Conservation (phyloP, 1,140 invertebrate genomes). For the Drosophila sechellia region DNA sequence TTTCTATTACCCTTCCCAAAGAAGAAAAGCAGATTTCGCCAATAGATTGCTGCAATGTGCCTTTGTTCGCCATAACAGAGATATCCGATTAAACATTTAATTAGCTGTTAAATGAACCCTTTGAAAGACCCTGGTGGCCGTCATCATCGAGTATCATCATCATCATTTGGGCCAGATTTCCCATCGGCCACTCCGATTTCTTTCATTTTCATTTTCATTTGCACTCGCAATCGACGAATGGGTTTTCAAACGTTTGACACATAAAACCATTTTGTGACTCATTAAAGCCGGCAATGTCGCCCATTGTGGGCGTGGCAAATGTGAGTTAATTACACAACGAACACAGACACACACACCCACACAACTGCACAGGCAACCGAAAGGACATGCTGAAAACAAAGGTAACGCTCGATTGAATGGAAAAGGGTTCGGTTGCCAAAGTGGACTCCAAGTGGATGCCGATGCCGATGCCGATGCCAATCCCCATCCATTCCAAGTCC, state of each 20-base stretch:
- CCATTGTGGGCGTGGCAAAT: slow-evolving; percentile 47
- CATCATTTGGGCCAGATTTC: slow-evolving; percentile 4
- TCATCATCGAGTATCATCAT: slow-evolving; percentile 19
- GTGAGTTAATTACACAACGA: slow-evolving; percentile 62
- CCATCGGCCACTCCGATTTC: slow-evolving; percentile 10
- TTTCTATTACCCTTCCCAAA: not conserved
- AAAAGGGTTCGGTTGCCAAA: slow-evolving; percentile 49
- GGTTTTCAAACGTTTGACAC: slow-evolving; percentile 78
- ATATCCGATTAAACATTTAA: slow-evolving; percentile 67
- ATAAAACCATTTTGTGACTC: slow-evolving; percentile 79
- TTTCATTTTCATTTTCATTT: slow-evolving; percentile 26
- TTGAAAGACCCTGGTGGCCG: slow-evolving; percentile 16
- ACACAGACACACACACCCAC: slow-evolving; percentile 13
- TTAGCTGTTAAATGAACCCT: slow-evolving; percentile 73
- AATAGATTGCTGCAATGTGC: slow-evolving; percentile 17
- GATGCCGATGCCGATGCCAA: not conserved
- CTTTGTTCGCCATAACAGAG: slow-evolving; percentile 37
- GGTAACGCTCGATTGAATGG: slow-evolving; percentile 36
- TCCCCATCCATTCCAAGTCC: slow-evolving; percentile 2
- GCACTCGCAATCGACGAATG: slow-evolving; percentile 46
- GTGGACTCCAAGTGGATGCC: slow-evolving; percentile 7
- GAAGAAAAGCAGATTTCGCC: slow-evolving; percentile 3
- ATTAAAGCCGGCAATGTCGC: slow-evolving; percentile 53
- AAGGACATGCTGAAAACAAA: slow-evolving; percentile 30
- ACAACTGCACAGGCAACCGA: not conserved